Percentiles rank a stretch among this genome's conserved stretches.
Evolutionary conservation across 2,797 vertebrate species (phyloP).

Genomic region (Crax fasciolata): DNA sequence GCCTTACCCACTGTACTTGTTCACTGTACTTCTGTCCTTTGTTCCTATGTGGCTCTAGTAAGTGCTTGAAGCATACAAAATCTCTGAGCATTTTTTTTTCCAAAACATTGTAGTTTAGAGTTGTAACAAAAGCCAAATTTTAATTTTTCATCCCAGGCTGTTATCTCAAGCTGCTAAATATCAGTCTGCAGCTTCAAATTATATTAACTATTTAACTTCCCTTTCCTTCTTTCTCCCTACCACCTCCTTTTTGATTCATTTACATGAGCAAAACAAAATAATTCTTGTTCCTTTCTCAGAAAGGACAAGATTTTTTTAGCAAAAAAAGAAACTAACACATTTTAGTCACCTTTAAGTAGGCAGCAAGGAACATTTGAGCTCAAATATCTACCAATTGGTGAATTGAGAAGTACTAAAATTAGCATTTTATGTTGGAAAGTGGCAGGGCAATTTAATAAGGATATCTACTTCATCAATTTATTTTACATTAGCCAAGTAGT

Average conservation of each 20-base stretch:
- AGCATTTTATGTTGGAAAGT: constrained; percentile 1
- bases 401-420: background rate
- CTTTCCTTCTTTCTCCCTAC: background rate
- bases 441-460: background rate
- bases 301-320: constrained; percentile 2
- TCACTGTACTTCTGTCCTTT: background rate
- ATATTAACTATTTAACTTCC: constrained; percentile 4
- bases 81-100: background rate
- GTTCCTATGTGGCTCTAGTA: background rate
- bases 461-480: background rate
- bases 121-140: background rate
- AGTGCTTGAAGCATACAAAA: background rate
- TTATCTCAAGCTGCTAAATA: background rate
- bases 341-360: background rate
- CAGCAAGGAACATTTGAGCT: background rate
- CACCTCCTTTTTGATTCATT: background rate
- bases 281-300: background rate
- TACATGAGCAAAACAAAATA: background rate
- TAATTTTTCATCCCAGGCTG: background rate
- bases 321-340: background rate
- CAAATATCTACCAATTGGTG: background rate
- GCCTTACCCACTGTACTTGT: background rate
- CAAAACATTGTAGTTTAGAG: background rate
- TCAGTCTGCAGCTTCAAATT: constrained; percentile 54
- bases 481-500: background rate